Conservation (phyloP, 2,888 invertebrate genomes). For the Cataglyphis cursor region DNA sequence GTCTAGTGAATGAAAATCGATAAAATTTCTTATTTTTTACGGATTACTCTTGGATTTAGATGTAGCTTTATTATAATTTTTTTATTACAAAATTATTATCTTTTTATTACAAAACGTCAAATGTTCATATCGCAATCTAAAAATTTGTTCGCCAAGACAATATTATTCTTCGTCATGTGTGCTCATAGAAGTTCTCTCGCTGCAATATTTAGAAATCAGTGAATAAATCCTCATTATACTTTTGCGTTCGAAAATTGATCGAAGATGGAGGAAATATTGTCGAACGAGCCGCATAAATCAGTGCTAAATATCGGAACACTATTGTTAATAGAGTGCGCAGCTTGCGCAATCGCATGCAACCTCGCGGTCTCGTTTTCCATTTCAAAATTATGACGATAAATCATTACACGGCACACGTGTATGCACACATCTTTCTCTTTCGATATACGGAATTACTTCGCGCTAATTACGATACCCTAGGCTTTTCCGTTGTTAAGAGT, state of each 20-base stretch:
- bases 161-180: too few species aligned
- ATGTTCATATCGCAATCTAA: too few species aligned
- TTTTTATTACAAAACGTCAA: too few species aligned
- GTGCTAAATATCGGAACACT: background rate
- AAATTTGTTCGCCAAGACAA: too few species aligned
- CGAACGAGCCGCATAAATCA: conserved; percentile 2
- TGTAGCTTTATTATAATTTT: too few species aligned
- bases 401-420: background rate
- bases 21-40: too few species aligned
- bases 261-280: background rate
- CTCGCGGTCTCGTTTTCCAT: conserved; percentile 29
- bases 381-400: conserved; percentile 52
- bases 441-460: background rate
- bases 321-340: conserved; percentile 36
- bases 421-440: background rate
- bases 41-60: too few species aligned
- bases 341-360: conserved; percentile 8
- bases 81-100: too few species aligned
- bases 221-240: background rate
- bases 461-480: conserved; percentile 9
- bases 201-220: background rate
- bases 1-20: background rate
- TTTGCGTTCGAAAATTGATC: background rate
- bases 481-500: background rate
- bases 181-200: too few species aligned